These are phyloP conservation scores for Arizona elegans DNA, from an alignment of 2,113 vertebrate genomes.

Conservation along the genomic window DNA sequence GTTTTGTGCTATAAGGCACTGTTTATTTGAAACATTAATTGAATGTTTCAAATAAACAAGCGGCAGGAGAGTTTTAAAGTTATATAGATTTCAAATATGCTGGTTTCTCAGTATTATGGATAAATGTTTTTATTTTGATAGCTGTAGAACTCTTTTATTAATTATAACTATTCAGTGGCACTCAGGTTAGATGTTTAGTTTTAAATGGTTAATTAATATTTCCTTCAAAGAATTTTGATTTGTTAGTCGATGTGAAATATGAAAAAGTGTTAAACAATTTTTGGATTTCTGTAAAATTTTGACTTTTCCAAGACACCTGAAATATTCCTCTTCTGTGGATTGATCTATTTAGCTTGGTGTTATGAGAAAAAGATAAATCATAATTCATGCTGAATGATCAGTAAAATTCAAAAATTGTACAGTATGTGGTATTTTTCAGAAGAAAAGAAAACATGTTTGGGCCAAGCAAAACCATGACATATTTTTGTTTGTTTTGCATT, in stretches of 20 bases:
- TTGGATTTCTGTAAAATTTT: not conserved
- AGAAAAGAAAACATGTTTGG: not conserved
- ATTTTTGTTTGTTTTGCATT: not conserved
- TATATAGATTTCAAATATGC: not conserved
- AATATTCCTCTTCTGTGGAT: not conserved
- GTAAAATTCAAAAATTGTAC: not conserved
- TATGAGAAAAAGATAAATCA: not conserved
- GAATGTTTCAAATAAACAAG: not conserved
- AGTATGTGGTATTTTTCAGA: not conserved
- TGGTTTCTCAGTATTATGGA: not conserved
- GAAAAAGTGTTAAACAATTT: not conserved
- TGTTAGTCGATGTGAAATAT: not conserved
- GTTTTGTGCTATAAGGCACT: not conserved
- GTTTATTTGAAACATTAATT: not conserved
- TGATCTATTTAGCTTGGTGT: not conserved
- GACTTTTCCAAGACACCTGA: not conserved
- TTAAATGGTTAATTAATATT: not conserved
- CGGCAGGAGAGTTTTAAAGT: not conserved
- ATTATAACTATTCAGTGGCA: not conserved
- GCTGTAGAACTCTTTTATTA: not conserved
- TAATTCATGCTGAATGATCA: not conserved
- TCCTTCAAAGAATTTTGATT: not conserved
- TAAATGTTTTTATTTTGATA: not conserved
- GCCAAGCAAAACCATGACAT: not conserved
- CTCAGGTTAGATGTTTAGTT: not conserved